Conservation (phyloP, 1,140 invertebrate species). For the Adoxophyes honmai region DNA sequence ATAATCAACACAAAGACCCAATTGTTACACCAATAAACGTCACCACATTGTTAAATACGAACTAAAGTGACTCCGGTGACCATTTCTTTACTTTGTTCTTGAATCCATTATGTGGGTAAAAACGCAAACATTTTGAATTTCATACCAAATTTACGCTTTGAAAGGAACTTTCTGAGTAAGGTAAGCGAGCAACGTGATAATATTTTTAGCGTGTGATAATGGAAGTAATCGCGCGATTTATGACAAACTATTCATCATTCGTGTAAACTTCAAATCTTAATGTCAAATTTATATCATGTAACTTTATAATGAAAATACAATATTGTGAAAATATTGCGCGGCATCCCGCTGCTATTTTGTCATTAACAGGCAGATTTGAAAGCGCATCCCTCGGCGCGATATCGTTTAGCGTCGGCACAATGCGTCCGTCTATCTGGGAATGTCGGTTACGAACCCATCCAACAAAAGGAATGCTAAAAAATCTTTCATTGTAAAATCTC, state of each 20-base stretch:
- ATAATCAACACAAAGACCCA: constrained; percentile 25
- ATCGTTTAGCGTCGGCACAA: constrained; percentile 63
- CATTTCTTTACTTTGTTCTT: constrained; percentile 3
- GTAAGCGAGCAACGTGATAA: background rate
- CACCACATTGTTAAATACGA: constrained; percentile 20
- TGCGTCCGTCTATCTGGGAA: constrained; percentile 64
- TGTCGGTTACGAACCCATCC: constrained; percentile 61
- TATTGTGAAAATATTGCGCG: constrained; percentile 62
- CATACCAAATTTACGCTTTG: background rate
- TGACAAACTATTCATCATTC: constrained; percentile 29
- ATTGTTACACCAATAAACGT: constrained; percentile 35
- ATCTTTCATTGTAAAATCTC: constrained; percentile 51
- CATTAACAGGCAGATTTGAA: constrained; percentile 62
- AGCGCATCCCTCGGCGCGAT: constrained; percentile 41
- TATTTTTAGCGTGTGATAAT: background rate
- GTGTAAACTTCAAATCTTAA: constrained; percentile 35
- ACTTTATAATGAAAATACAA: constrained; percentile 52
- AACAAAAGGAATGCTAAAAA: constrained; percentile 71
- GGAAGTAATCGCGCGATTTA: constrained; percentile 8
- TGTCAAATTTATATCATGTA: constrained; percentile 37
- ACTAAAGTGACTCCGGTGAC: constrained; percentile 12
- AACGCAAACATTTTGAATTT: no score
- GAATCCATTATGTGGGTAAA: background rate
- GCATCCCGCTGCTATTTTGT: constrained; percentile 67
- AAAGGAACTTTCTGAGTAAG: background rate